A percentile compares a stretch with the other conserved stretches of the same genome.
phyloP scores from a whole-genome alignment of 2,888 invertebrate genomes.

The Himalopsyche japonica region DNA sequence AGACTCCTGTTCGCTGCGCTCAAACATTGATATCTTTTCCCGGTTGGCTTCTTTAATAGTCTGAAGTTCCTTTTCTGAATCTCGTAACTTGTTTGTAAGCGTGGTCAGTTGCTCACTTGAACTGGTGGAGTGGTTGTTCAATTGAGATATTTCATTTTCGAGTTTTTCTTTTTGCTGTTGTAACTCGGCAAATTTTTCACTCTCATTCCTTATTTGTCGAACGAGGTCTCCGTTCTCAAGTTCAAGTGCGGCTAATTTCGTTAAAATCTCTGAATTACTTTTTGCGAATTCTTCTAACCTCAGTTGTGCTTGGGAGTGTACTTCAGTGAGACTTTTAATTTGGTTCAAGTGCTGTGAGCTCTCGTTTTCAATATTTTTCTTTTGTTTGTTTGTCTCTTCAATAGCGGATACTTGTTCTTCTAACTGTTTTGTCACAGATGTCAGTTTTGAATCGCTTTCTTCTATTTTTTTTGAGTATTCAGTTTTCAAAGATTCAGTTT shows the following conservation, averaged over 20 bases:
- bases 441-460: conserved; percentile 57
- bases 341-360: conserved; percentile 46
- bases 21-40: conserved; percentile 53
- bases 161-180: conserved; percentile 61
- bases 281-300: conserved; percentile 54
- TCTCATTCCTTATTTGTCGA: conserved; percentile 59
- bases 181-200: conserved; percentile 62
- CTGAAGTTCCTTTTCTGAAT: conserved; percentile 62
- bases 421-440: conserved; percentile 56
- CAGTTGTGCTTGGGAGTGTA: conserved; percentile 53
- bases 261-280: conserved; percentile 50
- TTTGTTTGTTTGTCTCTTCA: conserved; percentile 41
- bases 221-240: conserved; percentile 62
- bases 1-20: conserved; percentile 55
- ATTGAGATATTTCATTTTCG: conserved; percentile 62
- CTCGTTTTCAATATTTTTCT: conserved; percentile 43
- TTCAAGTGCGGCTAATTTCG: conserved; percentile 56
- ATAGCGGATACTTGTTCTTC: conserved; percentile 45
- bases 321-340: conserved; percentile 52
- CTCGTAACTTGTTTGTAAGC: conserved; percentile 60
- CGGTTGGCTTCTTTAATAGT: conserved; percentile 56
- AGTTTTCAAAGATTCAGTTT: conserved; percentile 43
- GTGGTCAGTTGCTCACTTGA: conserved; percentile 63
- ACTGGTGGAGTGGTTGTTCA: conserved; percentile 63
- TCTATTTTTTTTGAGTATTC: conserved; percentile 59